These are phyloP conservation scores for Steatornis caripensis DNA, from an alignment of 2,113 vertebrate species.

Conservation along the genomic window DNA sequence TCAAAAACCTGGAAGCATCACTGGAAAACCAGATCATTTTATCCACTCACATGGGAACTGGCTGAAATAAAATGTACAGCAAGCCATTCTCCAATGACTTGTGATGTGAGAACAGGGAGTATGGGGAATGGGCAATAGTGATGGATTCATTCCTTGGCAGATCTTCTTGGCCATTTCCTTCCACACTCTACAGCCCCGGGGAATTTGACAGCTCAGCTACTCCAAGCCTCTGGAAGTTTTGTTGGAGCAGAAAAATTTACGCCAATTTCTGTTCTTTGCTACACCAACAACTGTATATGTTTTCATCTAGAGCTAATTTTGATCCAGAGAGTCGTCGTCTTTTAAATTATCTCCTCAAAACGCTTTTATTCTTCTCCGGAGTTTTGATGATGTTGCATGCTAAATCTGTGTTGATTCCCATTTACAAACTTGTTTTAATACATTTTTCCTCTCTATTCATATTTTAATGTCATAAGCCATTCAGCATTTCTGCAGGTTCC, in stretches of 20 bases:
- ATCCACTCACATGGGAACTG: slow-evolving; percentile 62
- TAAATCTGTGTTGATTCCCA: not conserved
- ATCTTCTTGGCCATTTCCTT: slow-evolving; percentile 62
- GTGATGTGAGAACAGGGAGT: slow-evolving; percentile 63
- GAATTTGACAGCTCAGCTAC: slow-evolving; percentile 62
- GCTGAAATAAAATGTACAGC: slow-evolving; percentile 63
- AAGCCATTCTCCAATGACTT: slow-evolving; percentile 65
- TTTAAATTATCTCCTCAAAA: not conserved
- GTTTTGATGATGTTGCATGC: not conserved
- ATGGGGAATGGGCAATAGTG: slow-evolving; percentile 55
- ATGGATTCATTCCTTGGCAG: slow-evolving; percentile 65
- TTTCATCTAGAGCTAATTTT: slow-evolving; percentile 16
- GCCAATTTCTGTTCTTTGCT: slow-evolving; percentile 34
- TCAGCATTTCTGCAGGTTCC: not conserved
- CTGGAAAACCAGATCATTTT: slow-evolving; percentile 65
- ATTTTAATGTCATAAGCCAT: not conserved
- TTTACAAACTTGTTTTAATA: not conserved
- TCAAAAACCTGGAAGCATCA: slow-evolving; percentile 60
- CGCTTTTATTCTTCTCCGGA: not conserved
- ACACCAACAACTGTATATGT: not conserved
- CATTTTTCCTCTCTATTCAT: not conserved
- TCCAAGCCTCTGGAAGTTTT: slow-evolving; percentile 58
- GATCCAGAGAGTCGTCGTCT: not conserved
- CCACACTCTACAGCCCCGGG: slow-evolving; percentile 26
- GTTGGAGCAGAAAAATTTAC: slow-evolving; percentile 35